Conservation (phyloP, 2,113 vertebrate species). For the Natator depressus region DNA sequence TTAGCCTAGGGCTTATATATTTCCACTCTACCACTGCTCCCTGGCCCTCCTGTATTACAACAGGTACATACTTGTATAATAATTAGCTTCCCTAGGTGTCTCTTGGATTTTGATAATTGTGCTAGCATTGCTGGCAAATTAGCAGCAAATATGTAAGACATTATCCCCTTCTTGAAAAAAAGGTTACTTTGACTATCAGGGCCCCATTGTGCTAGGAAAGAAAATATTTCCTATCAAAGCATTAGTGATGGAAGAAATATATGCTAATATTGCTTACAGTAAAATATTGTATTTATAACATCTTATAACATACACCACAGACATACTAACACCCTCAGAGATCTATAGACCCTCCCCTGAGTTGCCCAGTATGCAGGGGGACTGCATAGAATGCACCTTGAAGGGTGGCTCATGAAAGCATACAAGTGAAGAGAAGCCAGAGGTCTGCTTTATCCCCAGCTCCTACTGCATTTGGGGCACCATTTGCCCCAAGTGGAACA, state of each 20-base stretch:
- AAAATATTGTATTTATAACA: not conserved
- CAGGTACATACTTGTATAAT: not conserved
- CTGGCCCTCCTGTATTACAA: too few relatives aligned
- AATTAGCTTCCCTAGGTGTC: constrained; percentile 6
- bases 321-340: not conserved
- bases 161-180: not conserved
- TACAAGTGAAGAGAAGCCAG: not conserved
- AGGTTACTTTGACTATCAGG: not conserved
- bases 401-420: not conserved
- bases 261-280: not conserved
- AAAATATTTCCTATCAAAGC: not conserved
- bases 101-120: not conserved
- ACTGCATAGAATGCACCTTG: not conserved
- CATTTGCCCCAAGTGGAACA: not conserved
- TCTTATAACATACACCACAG: not conserved
- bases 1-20: too few relatives aligned
- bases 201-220: not conserved
- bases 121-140: constrained; percentile 6
- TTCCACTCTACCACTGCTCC: too few relatives aligned
- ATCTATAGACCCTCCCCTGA: too few relatives aligned
- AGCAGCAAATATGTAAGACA: not conserved
- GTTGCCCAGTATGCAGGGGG: not conserved
- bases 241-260: too few relatives aligned
- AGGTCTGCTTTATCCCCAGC: not conserved
- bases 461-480: not conserved